Base-by-base conservation (phyloP, 2,113 vertebrate genomes). In the Ochotona princeps region DNA sequence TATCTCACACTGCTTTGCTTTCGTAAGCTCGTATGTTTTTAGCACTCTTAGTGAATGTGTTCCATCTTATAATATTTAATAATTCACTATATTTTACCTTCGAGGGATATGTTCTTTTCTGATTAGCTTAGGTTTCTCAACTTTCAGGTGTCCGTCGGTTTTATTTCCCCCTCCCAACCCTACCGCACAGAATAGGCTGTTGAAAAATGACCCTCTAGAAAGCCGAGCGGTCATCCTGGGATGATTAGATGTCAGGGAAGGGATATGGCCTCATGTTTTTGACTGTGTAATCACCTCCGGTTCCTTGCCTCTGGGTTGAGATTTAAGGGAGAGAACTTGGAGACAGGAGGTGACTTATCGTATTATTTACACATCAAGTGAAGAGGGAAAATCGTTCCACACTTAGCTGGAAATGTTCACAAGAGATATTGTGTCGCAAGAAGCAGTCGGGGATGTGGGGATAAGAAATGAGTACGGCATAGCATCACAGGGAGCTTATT, bases 261-360 rank as follows among this genome's bases (percentile, higher is more conserved):
- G 61, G 76, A 78, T 3, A 54, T 17, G 23, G 87, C 17, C 70
- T 57, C 72, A 60, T 15, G 69, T 47, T 65, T 76, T 35, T 60
- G 73, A 32, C 73, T 87, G 35, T 57, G 76, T 88, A 57, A 84
- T 81, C 67, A 61, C 30, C 47, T 66, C 4, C 0, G 12, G 23
- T 80, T 72, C 57, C 60, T 72, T 72, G 72, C 85, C 35, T 72
- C 82, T 69, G n/a, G 67, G 74, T 10, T 76, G 83, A 95, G 80
- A 73, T 32, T 49, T 30, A 88, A 57, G 73, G 83, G 23, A 23
- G 25, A 17, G 76, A 89, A 83, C 61, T 8, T 54, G 47, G 67
- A 90, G 89, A 70, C 76, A 66, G 87, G 80, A 69, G 69, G 44
- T 78, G 82, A 74, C 76, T 90, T 90, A 88, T 32, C 81, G 69